These are phyloP conservation scores for Caenorhabditis brenneri DNA, from an alignment of 1,140 invertebrate genomes.

Conservation along the genomic window DNA sequence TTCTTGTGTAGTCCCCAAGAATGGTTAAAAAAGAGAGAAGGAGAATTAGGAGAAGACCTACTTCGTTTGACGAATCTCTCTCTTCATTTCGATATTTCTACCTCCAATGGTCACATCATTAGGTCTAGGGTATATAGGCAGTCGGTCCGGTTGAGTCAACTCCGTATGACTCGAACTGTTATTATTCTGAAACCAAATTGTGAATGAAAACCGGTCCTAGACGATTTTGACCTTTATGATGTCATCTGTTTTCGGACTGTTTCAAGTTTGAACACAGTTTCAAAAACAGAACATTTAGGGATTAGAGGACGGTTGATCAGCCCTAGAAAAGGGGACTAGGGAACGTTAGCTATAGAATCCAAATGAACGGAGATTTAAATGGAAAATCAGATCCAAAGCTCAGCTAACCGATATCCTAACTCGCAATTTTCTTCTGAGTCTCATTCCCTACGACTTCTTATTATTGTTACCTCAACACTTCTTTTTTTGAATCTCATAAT, in stretches of 20 bases:
- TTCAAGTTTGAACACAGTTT: background rate
- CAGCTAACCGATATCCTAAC: too few species aligned
- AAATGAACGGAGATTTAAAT: too few species aligned
- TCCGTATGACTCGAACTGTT: background rate
- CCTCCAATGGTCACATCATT: too few species aligned
- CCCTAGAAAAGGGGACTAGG: too few species aligned
- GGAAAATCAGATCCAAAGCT: too few species aligned
- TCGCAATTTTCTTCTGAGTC: too few species aligned
- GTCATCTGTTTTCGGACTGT: background rate
- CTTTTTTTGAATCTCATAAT: background rate
- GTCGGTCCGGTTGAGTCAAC: background rate
- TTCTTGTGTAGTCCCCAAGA: constrained; percentile 31
- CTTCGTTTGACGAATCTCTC: background rate
- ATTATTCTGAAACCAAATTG: background rate
- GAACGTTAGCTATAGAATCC: too few species aligned
- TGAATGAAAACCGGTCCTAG: background rate
- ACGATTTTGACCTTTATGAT: background rate
- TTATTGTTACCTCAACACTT: too few species aligned
- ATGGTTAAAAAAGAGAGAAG: background rate
- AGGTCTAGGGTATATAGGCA: too few species aligned
- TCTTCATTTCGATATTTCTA: background rate
- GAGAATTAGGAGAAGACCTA: background rate
- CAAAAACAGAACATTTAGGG: background rate
- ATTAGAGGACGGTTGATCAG: too few species aligned
- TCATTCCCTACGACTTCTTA: background rate